Evolutionary conservation across 2,797 vertebrate genomes (phyloP).

Genomic region (Esox lucius): DNA sequence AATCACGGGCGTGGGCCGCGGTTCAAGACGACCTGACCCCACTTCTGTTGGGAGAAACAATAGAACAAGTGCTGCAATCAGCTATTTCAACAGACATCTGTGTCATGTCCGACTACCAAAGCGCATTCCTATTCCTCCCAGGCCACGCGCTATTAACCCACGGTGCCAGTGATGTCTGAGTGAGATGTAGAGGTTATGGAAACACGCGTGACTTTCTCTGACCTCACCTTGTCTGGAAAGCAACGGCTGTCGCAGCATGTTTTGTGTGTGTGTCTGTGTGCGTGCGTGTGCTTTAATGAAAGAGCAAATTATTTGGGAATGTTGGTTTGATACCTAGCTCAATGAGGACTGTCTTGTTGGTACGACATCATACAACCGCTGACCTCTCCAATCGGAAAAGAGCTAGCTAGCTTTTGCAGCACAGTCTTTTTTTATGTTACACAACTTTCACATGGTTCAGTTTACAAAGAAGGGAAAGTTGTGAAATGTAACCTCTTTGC

Average conservation of each 20-base stretch:
- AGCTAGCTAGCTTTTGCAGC: background rate
- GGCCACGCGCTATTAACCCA: slow-evolving; percentile 67
- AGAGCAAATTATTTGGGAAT: background rate
- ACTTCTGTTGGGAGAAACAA: slow-evolving; percentile 71
- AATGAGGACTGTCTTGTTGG: background rate
- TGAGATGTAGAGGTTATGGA: slow-evolving; percentile 69
- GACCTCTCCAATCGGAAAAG: background rate
- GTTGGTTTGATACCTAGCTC: background rate
- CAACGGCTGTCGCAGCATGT: slow-evolving; percentile 11
- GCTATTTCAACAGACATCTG: slow-evolving; percentile 66
- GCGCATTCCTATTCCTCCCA: slow-evolving; percentile 66
- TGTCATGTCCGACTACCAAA: slow-evolving; percentile 67
- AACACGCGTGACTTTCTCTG: slow-evolving; percentile 62
- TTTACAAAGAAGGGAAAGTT: background rate
- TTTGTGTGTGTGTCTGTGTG: slow-evolving; percentile 17
- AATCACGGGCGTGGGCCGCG: slow-evolving; percentile 53
- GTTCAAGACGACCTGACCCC: slow-evolving; percentile 70
- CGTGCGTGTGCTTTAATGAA: slow-evolving; percentile 1
- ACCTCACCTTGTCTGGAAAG: slow-evolving; percentile 58
- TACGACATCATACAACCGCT: background rate
- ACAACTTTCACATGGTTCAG: background rate
- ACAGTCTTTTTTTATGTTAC: background rate
- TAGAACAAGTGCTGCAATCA: slow-evolving; percentile 75
- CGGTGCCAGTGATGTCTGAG: slow-evolving; percentile 61
- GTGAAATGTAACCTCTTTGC: background rate